A percentile compares a stretch with the other conserved stretches of the same genome.
Evolutionary conservation across 2,113 vertebrate species (phyloP).

Genomic region (Lepisosteus oculatus): DNA sequence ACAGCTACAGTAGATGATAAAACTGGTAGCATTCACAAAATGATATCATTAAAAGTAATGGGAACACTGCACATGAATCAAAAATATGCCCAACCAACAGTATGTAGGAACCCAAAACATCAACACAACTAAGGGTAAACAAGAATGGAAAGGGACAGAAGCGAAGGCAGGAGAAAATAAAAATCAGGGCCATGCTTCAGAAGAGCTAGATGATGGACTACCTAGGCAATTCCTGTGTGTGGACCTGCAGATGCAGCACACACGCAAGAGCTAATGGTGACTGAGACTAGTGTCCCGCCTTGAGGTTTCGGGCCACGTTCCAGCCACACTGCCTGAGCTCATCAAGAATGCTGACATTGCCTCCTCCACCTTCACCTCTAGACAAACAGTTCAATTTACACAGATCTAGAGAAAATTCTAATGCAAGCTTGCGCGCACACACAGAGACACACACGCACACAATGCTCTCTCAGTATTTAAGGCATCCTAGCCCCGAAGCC

Average conservation of each 20-base stretch:
- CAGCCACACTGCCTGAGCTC: slow-evolving; percentile 44
- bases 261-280: neutral
- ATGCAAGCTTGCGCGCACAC: slow-evolving; percentile 20
- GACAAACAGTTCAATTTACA: slow-evolving; percentile 35
- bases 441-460: slow-evolving; percentile 24
- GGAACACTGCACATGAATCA: no score
- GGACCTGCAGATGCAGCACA: neutral
- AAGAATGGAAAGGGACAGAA: no score
- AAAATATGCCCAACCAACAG: no score
- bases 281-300: slow-evolving; percentile 17
- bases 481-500: slow-evolving; percentile 63
- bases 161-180: no score
- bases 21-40: no score
- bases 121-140: no score
- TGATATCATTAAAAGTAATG: no score
- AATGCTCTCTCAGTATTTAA: slow-evolving; percentile 9
- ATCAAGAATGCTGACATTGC: slow-evolving; percentile 45
- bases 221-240: no score
- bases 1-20: no score
- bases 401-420: slow-evolving; percentile 25
- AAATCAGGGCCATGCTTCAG: no score
- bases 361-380: slow-evolving; percentile 30
- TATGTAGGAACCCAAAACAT: no score
- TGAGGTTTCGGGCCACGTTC: slow-evolving; percentile 37
- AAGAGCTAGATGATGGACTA: no score